phyloP scores from a whole-genome alignment of 2,113 vertebrate genomes.

The Poeciliopsis prolifica region DNA sequence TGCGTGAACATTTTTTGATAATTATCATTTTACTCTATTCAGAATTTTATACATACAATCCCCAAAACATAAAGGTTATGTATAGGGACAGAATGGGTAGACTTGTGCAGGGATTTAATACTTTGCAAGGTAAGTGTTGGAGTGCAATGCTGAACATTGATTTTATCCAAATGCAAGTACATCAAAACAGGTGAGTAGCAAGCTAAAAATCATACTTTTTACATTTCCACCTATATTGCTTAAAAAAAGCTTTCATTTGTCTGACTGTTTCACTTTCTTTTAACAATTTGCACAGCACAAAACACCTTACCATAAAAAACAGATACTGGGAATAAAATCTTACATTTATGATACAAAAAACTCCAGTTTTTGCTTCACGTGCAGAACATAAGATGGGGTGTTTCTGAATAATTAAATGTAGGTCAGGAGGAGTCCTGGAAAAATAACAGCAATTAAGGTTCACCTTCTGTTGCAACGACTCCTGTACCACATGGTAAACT shows the following conservation, averaged over 20 bases:
- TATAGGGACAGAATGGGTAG: neutral
- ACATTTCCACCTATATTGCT: neutral
- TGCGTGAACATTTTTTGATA: no score
- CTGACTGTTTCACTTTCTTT: neutral
- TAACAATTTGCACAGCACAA: neutral
- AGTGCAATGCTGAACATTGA: neutral
- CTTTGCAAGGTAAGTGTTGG: neutral
- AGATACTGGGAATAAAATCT: neutral
- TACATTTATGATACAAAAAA: neutral
- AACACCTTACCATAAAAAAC: neutral
- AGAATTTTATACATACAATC: no score
- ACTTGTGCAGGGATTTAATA: neutral
- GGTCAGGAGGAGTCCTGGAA: constrained; percentile 53
- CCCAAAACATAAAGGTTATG: no score
- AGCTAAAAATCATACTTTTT: neutral
- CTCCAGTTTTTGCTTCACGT: constrained; percentile 1
- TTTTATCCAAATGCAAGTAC: neutral
- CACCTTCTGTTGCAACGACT: constrained; percentile 59
- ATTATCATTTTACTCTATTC: no score
- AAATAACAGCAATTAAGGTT: constrained; percentile 60
- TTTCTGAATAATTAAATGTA: constrained; percentile 47
- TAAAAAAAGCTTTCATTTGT: neutral
- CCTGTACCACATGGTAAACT: constrained; percentile 50
- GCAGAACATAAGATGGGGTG: constrained; percentile 21
- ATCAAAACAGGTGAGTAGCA: neutral